Evolutionary conservation across 37 sponge, comb jelly and placozoan genomes (phyloP).

Genomic region (Beroe ovata): DNA sequence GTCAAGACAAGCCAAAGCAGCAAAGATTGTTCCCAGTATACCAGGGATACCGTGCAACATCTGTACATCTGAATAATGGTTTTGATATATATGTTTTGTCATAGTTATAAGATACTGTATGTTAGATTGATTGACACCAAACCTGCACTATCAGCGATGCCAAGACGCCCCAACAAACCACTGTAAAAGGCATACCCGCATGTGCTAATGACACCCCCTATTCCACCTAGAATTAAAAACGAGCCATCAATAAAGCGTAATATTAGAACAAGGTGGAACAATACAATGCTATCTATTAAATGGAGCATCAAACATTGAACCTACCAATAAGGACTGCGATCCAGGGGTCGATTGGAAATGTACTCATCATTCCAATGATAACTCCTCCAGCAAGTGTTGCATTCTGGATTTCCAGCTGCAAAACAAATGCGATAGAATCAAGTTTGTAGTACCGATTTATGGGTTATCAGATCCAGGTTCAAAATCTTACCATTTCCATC

Average conservation of each 20-base stretch:
- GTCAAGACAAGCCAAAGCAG: constrained; percentile 13
- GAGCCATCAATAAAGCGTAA: too few relatives aligned
- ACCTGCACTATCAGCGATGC: constrained; percentile 56
- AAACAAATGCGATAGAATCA: too few relatives aligned
- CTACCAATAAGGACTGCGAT: constrained; percentile 81
- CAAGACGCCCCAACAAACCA: background rate
- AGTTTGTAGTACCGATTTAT: too few relatives aligned
- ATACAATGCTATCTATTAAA: too few relatives aligned
- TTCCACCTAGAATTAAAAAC: too few relatives aligned
- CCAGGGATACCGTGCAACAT: constrained; percentile 66
- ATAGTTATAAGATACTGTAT: too few relatives aligned
- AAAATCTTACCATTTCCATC: constrained; percentile 81
- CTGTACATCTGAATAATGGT: constrained; percentile 33
- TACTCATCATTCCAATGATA: constrained; percentile 83
- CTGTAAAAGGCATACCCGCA: background rate
- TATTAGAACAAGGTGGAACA: too few relatives aligned
- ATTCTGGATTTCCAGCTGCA: constrained; percentile 88
- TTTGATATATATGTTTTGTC: too few relatives aligned
- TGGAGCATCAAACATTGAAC: too few relatives aligned
- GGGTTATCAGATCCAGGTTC: background rate
- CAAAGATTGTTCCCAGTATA: background rate
- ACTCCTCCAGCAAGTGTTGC: constrained; percentile 95
- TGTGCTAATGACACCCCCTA: constrained; percentile 33
- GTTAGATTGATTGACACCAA: background rate
- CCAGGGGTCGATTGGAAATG: constrained; percentile 85